Conservation (phyloP, 2,797 vertebrate species). For the Odontamblyopus lacepedii region DNA sequence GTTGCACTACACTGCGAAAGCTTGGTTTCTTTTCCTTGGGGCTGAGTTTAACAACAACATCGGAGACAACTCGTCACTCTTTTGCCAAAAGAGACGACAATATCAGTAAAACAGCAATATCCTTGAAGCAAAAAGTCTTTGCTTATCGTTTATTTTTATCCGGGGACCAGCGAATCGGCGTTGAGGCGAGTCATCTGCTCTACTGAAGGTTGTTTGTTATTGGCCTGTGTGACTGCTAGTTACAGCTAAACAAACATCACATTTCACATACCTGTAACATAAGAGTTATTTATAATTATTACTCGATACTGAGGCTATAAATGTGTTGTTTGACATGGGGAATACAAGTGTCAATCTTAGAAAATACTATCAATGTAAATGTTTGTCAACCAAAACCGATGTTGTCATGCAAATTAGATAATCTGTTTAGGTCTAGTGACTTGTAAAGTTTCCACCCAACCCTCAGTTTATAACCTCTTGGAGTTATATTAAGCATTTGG, state of each 20-base stretch:
- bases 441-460: neutral
- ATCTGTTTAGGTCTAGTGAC: neutral
- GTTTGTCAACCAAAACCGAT: neutral
- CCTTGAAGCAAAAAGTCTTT: neutral
- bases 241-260: neutral
- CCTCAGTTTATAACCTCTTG: neutral
- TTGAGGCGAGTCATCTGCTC: slow-evolving; percentile 31
- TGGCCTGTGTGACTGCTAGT: slow-evolving; percentile 9
- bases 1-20: fast-evolving
- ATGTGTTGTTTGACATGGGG: neutral
- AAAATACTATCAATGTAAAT: neutral
- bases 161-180: neutral
- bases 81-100: neutral
- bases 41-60: slow-evolving; percentile 19
- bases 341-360: neutral
- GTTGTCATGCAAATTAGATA: neutral
- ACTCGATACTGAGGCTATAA: neutral
- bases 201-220: neutral
- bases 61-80: neutral
- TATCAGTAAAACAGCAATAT: neutral
- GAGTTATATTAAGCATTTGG: neutral
- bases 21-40: neutral
- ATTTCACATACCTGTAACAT: no score
- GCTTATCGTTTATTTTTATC: neutral
- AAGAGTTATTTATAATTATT: neutral